These are phyloP conservation scores for Pionites leucogaster DNA, from an alignment of 2,113 vertebrate species.

Conservation along the genomic window DNA sequence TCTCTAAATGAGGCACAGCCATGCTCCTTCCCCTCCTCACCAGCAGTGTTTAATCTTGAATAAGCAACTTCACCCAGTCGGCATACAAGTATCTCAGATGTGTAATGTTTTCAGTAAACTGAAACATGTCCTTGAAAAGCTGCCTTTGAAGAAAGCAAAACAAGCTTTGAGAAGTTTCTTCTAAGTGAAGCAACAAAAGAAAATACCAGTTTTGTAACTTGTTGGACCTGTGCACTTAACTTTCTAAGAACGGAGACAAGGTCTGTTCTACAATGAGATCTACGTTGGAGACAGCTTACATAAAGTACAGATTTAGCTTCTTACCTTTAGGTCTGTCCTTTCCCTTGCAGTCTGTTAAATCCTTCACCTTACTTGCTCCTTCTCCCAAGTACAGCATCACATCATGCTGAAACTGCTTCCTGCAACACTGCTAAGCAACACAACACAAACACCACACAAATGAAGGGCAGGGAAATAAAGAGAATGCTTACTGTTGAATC, in stretches of 20 bases:
- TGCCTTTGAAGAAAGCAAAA: background rate
- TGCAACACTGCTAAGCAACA: background rate
- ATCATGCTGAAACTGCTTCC: background rate
- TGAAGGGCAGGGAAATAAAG: background rate
- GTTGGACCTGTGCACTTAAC: background rate
- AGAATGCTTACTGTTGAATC: background rate
- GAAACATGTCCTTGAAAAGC: background rate
- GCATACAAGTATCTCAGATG: background rate
- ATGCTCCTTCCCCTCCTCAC: rapidly evolving
- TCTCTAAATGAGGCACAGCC: background rate
- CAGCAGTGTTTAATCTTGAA: rapidly evolving
- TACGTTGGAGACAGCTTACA: background rate
- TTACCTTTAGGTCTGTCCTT: background rate
- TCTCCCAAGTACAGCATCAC: background rate
- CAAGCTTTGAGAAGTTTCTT: background rate
- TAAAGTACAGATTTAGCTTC: background rate
- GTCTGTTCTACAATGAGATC: background rate
- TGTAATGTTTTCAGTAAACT: background rate
- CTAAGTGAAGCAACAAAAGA: background rate
- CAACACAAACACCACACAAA: background rate
- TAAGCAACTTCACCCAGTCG: rapidly evolving
- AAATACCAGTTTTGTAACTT: background rate
- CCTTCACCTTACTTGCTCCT: background rate
- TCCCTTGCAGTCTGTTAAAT: background rate
- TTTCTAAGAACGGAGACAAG: background rate